Conservation (phyloP, 2,888 invertebrate species). For the Pseudococcus jackbeardsleyi region DNA sequence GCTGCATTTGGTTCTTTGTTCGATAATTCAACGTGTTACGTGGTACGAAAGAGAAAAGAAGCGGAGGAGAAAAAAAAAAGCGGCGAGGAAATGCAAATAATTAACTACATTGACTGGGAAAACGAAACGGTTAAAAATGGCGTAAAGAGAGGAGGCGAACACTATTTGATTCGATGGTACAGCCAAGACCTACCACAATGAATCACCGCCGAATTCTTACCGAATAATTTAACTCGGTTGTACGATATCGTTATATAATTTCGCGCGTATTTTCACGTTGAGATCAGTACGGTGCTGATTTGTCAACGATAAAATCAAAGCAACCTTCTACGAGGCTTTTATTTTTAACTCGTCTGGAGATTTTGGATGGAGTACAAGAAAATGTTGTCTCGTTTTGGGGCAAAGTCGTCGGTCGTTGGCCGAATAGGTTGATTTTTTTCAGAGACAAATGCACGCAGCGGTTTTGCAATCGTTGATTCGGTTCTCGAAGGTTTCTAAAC, state of each 20-base stretch:
- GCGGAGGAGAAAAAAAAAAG: background rate
- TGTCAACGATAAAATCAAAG: background rate
- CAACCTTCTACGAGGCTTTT: background rate
- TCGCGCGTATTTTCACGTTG: background rate
- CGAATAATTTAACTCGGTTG: constrained; percentile 9
- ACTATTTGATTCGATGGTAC: background rate
- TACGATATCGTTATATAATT: constrained; percentile 13
- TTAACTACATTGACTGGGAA: background rate
- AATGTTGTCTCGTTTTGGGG: background rate
- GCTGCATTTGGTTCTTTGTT: constrained; percentile 41
- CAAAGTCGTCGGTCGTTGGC: background rate
- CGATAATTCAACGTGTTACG: constrained; percentile 46
- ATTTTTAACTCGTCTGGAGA: constrained; percentile 1
- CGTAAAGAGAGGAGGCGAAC: background rate
- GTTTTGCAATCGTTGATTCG: background rate
- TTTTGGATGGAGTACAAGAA: constrained; percentile 7
- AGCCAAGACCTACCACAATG: constrained; percentile 46
- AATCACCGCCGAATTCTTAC: constrained; percentile 39
- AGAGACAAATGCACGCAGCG: background rate
- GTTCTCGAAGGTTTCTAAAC: constrained; percentile 12
- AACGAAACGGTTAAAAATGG: constrained; percentile 30
- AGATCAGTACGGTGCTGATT: background rate
- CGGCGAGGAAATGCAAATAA: constrained; percentile 48
- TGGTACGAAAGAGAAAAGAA: constrained; percentile 19
- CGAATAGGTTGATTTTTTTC: background rate